These are phyloP conservation scores for Brachypodius melanocephalos DNA, from an alignment of 2,113 vertebrate genomes.

Conservation along the genomic window DNA sequence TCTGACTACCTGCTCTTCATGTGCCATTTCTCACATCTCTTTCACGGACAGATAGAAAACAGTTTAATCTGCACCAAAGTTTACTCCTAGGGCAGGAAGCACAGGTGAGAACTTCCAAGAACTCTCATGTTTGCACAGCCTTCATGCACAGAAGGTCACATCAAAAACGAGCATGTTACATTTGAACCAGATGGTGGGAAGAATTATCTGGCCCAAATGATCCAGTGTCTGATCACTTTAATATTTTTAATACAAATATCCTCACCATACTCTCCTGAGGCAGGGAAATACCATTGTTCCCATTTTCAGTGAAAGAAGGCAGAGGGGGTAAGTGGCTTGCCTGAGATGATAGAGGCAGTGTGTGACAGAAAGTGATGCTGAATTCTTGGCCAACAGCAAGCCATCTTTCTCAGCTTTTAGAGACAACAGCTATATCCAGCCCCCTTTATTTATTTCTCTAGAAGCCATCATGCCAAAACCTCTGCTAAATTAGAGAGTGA, in stretches of 20 bases:
- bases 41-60: background rate
- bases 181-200: background rate
- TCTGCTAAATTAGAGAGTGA: conserved; percentile 54
- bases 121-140: background rate
- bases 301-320: background rate
- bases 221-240: background rate
- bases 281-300: background rate
- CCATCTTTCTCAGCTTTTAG: conserved; percentile 1
- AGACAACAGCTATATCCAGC: conserved; percentile 20
- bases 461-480: conserved; percentile 36
- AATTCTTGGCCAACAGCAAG: background rate
- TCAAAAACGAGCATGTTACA: background rate
- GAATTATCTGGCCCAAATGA: background rate
- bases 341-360: background rate
- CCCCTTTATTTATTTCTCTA: conserved; percentile 50
- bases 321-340: background rate
- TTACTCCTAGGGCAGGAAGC: background rate
- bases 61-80: background rate
- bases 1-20: background rate
- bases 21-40: fast-evolving
- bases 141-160: background rate
- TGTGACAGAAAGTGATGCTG: background rate
- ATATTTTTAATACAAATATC: background rate
- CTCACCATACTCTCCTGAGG: background rate
- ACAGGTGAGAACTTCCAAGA: background rate